These are phyloP conservation scores for Cydia splendana DNA, from an alignment of 1,140 invertebrate species.

Conservation along the genomic window DNA sequence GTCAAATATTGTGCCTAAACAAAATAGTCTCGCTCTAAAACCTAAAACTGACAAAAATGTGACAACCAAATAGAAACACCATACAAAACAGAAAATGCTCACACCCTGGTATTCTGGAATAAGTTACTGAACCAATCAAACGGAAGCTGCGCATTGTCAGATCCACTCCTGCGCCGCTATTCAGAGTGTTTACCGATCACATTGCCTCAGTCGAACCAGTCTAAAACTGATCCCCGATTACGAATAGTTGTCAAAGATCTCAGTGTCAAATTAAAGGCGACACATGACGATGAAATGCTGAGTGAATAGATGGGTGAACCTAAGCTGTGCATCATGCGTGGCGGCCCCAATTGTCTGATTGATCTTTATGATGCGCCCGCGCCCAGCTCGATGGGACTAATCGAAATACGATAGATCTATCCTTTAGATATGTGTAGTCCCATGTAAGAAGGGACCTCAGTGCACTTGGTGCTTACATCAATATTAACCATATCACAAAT, in stretches of 20 bases:
- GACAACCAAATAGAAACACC: too few relatives aligned
- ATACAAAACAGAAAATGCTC: background rate
- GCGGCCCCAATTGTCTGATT: constrained; percentile 76
- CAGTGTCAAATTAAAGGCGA: background rate
- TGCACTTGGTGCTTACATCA: background rate
- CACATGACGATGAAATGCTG: background rate
- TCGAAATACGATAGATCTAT: constrained; percentile 3
- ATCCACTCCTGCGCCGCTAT: background rate
- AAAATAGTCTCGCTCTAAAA: too few relatives aligned
- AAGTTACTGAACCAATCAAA: background rate
- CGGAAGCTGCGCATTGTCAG: constrained; percentile 30
- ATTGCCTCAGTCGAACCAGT: constrained; percentile 40
- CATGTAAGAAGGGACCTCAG: background rate
- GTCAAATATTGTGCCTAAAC: too few relatives aligned
- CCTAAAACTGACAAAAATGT: too few relatives aligned
- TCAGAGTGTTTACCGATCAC: constrained; percentile 33
- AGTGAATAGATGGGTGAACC: constrained; percentile 50
- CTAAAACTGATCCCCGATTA: background rate
- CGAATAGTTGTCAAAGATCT: background rate
- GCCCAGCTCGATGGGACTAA: constrained; percentile 46
- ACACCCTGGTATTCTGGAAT: background rate
- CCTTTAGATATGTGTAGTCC: background rate
- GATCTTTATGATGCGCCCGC: constrained; percentile 73
- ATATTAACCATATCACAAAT: background rate
- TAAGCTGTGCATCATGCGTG: constrained; percentile 71